A percentile compares a stretch with the other conserved stretches of the same genome.
These are phyloP conservation scores for Hylia prasina DNA, from an alignment of 2,113 vertebrate species.

Conservation along the genomic window DNA sequence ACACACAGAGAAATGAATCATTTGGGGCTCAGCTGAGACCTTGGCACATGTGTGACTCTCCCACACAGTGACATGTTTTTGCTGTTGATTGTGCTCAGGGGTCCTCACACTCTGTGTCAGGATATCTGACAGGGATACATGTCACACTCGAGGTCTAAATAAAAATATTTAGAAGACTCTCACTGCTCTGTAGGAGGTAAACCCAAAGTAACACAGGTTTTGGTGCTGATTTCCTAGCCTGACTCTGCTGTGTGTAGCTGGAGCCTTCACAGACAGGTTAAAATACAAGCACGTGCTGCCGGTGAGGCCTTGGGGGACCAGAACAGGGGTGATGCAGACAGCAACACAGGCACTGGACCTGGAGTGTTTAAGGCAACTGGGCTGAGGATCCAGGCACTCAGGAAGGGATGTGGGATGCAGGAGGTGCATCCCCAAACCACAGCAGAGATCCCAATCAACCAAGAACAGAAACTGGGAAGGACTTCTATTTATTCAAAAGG, in stretches of 20 bases:
- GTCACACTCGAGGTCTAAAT: neutral
- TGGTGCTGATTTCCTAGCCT: neutral
- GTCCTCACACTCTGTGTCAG: neutral
- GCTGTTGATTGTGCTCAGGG: neutral
- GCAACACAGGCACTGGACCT: neutral
- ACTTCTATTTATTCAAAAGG: neutral
- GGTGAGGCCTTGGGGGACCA: neutral
- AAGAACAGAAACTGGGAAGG: neutral
- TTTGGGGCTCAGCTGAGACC: neutral
- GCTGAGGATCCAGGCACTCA: neutral
- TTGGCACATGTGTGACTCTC: neutral
- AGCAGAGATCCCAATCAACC: fast-evolving
- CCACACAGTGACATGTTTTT: neutral
- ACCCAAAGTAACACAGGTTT: neutral
- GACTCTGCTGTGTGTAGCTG: neutral
- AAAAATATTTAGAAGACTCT: neutral
- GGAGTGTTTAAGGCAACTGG: neutral
- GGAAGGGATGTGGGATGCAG: neutral
- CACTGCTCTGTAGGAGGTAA: neutral
- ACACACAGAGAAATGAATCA: neutral
- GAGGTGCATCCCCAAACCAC: neutral
- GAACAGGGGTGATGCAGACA: neutral
- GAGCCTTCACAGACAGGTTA: neutral
- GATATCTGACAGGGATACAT: neutral
- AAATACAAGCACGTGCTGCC: neutral